phyloP scores from a whole-genome alignment of 2,113 vertebrate genomes.

The Crotalus viridis region DNA sequence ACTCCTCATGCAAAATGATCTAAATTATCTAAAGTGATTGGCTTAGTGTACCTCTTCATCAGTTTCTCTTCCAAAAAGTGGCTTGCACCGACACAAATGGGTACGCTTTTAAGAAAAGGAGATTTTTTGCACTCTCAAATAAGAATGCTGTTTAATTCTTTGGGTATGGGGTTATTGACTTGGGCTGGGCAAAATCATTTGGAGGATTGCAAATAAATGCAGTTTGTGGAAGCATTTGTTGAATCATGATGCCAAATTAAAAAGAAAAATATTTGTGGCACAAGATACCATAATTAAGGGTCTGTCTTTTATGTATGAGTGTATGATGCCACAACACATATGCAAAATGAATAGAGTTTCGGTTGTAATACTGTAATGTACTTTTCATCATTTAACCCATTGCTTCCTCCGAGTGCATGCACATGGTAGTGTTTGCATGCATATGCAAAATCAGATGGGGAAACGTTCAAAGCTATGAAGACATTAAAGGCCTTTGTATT shows the following conservation, averaged over 20 bases:
- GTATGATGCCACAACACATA: background rate
- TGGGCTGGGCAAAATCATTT: background rate
- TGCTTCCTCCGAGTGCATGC: background rate
- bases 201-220: background rate
- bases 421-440: background rate
- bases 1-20: background rate
- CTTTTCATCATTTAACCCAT: background rate
- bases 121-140: background rate
- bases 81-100: background rate
- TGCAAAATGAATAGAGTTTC: background rate
- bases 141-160: background rate
- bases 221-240: background rate
- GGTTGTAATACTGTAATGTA: background rate
- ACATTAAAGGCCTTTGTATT: background rate
- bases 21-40: background rate
- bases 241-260: background rate
- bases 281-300: background rate
- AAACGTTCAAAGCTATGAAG: background rate
- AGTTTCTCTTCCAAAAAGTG: background rate
- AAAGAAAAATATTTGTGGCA: background rate
- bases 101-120: background rate
- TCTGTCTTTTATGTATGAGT: background rate
- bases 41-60: background rate
- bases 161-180: background rate
- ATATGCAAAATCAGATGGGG: background rate